phyloP scores from a whole-genome alignment of 1,140 invertebrate species.

The Brachionus plicatilis region DNA sequence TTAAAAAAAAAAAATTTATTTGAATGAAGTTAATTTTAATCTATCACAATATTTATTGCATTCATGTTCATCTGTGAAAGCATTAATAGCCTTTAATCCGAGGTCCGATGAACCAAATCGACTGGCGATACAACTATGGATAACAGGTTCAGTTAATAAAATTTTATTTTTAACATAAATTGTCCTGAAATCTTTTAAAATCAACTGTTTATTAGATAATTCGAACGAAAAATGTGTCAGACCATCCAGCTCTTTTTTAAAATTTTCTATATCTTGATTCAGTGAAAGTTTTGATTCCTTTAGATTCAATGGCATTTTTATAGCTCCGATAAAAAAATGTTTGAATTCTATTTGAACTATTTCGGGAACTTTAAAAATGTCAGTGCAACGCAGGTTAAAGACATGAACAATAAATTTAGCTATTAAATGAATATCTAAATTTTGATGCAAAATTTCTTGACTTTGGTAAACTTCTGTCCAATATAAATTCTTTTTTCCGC shows the following conservation, averaged over 20 bases:
- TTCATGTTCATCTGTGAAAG: neutral
- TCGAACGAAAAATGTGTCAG: conserved; percentile 10
- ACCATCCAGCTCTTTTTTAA: neutral
- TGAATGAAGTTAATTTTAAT: neutral
- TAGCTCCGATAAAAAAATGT: neutral
- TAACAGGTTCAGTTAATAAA: neutral
- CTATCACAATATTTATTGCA: neutral
- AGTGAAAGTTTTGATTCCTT: neutral
- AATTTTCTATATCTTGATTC: neutral
- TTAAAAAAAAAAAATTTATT: neutral
- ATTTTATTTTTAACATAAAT: neutral
- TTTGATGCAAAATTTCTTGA: neutral
- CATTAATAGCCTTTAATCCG: neutral
- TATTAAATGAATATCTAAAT: neutral
- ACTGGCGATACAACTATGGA: neutral
- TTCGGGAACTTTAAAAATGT: neutral
- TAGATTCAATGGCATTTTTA: neutral
- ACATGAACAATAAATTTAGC: neutral
- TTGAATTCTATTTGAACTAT: neutral
- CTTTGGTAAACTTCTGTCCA: neutral
- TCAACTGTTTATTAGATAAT: neutral
- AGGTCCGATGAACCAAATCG: neutral
- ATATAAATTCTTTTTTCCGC: neutral
- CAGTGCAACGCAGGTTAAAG: neutral
- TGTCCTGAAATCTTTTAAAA: conserved; percentile 5